Conservation (phyloP, 2,113 vertebrate species). For the Lathamus discolor region DNA sequence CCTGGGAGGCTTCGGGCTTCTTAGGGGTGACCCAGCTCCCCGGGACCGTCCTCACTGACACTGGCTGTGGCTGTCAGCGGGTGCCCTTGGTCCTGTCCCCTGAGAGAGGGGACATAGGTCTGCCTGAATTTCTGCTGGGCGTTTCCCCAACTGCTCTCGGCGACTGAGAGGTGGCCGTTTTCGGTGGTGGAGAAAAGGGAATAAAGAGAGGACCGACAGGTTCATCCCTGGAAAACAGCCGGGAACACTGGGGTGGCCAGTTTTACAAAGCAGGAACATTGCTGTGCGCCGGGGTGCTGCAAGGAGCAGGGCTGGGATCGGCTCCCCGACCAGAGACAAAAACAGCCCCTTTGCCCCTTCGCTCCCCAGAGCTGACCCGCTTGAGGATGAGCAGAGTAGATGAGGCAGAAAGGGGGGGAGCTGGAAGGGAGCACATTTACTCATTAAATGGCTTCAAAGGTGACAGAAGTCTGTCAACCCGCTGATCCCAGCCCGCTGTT, state of each 20-base stretch:
- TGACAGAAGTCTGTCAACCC: conserved; percentile 4
- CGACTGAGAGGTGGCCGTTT: not conserved
- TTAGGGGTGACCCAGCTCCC: not conserved
- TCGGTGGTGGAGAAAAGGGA: not conserved
- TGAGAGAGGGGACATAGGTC: no score
- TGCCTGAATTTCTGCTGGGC: not conserved
- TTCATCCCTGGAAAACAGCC: not conserved
- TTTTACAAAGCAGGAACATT: not conserved
- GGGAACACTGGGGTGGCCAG: not conserved
- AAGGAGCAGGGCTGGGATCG: not conserved
- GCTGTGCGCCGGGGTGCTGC: not conserved
- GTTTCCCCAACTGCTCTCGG: not conserved
- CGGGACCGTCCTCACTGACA: not conserved
- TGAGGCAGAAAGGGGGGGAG: conserved; percentile 37
- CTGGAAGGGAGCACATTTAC: not conserved
- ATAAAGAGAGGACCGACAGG: no score
- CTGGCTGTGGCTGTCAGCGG: not conserved
- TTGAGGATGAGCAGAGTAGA: conserved; percentile 56
- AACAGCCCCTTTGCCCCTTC: not conserved
- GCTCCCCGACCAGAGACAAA: not conserved
- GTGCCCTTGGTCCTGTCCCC: not conserved
- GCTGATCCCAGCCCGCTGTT: not conserved
- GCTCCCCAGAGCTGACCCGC: not conserved
- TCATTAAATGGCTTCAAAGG: conserved; percentile 37
- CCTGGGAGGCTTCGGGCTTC: not conserved